Evolutionary conservation across 2,888 invertebrate species (phyloP).

Genomic region (Lymantria monacha): DNA sequence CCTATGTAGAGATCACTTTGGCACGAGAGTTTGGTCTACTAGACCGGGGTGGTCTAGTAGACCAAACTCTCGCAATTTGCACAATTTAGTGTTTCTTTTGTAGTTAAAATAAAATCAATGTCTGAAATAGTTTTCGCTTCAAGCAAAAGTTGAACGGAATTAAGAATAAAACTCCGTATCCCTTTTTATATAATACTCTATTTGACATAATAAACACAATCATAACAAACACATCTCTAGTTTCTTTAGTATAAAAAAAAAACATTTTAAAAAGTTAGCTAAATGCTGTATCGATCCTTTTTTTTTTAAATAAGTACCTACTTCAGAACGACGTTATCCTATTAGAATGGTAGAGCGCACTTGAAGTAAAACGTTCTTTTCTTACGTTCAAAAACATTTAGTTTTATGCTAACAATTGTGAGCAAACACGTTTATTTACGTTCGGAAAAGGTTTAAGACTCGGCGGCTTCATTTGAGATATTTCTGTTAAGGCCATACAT

Average conservation of each 20-base stretch:
- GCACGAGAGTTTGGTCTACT: too few relatives aligned
- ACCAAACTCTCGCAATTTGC: too few relatives aligned
- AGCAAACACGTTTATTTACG: conserved; percentile 59
- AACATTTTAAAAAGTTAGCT: conserved; percentile 4
- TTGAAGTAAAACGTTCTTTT: conserved; percentile 28
- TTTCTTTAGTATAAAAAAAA: conserved; percentile 5
- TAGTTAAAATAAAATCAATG: too few relatives aligned
- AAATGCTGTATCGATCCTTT: background rate
- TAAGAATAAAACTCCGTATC: too few relatives aligned
- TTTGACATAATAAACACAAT: conserved; percentile 7
- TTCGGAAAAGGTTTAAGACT: conserved; percentile 54
- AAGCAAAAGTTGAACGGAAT: too few relatives aligned
- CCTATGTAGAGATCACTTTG: too few relatives aligned
- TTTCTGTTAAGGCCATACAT: conserved; percentile 34
- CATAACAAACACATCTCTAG: conserved; percentile 7
- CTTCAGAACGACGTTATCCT: conserved; percentile 39
- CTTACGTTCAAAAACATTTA: conserved; percentile 44
- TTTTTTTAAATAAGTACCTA: background rate
- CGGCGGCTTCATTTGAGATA: conserved; percentile 50
- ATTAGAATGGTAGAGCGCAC: conserved; percentile 66
- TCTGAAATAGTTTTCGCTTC: too few relatives aligned
- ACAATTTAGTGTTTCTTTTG: too few relatives aligned
- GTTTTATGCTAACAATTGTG: conserved; percentile 56
- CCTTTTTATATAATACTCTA: background rate
- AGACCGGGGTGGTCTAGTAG: too few relatives aligned